Conservation (phyloP, 35 echinoderm and acorn worm species). For the Holothuria glaberrima region DNA sequence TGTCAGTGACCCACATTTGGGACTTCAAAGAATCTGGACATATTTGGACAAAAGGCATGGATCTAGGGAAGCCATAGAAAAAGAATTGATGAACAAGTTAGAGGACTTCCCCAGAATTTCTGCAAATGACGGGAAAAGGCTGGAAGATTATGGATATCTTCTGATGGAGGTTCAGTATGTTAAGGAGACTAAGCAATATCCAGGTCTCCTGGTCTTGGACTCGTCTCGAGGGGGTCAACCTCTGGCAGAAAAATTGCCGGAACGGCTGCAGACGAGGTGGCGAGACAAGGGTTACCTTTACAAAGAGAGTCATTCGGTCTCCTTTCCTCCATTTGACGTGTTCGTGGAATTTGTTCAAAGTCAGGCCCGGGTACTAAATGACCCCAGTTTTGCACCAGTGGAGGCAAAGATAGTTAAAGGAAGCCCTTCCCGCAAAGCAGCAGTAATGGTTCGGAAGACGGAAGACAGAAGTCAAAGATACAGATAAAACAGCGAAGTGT, state of each 20-base stretch:
- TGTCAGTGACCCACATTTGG: constrained; percentile 60
- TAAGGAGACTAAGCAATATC: constrained; percentile 27
- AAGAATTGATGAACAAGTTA: constrained; percentile 61
- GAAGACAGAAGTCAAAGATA: constrained; percentile 58
- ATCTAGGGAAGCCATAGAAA: constrained; percentile 73
- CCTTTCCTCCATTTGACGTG: constrained; percentile 52
- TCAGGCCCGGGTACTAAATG: constrained; percentile 48
- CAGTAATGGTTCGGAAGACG: constrained; percentile 48
- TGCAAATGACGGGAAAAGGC: not conserved
- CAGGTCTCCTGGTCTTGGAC: constrained; percentile 53
- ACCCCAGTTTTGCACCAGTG: constrained; percentile 26
- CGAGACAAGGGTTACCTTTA: constrained; percentile 17
- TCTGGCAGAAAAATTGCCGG: too few relatives aligned
- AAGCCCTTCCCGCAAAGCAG: constrained; percentile 11
- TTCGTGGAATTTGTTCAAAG: constrained; percentile 62
- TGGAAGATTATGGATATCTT: constrained; percentile 57
- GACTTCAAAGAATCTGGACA: constrained; percentile 60
- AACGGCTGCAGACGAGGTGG: constrained; percentile 5
- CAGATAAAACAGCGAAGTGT: not conserved
- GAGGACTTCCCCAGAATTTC: constrained; percentile 54
- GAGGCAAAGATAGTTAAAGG: not conserved
- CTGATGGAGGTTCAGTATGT: constrained; percentile 56
- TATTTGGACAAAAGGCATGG: constrained; percentile 64
- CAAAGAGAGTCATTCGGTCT: constrained; percentile 47
- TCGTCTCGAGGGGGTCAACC: too few relatives aligned